These are phyloP conservation scores for Rhynchomys soricoides DNA, from an alignment of 2,113 vertebrate species.

Conservation along the genomic window DNA sequence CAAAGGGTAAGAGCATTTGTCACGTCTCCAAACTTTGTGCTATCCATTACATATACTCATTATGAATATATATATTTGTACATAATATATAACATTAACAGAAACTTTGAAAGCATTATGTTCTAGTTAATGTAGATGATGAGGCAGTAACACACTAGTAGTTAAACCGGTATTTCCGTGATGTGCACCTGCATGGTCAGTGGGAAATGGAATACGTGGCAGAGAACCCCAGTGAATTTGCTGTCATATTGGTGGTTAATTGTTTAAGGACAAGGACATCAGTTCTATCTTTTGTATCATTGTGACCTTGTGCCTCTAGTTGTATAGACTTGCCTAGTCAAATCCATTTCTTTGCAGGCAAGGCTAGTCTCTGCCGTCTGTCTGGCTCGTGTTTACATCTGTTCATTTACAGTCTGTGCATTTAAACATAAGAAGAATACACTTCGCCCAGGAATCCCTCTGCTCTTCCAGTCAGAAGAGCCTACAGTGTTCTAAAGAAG, in stretches of 20 bases:
- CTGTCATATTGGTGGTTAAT: conserved; percentile 46
- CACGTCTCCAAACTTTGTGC: conserved; percentile 88
- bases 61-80: conserved; percentile 90
- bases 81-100: conserved; percentile 89
- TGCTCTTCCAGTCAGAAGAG: conserved; percentile 29
- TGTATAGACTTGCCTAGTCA: not conserved
- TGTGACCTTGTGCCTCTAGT: conserved; percentile 45
- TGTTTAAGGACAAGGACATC: conserved; percentile 25
- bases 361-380: conserved; percentile 35
- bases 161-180: conserved; percentile 81
- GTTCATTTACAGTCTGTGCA: conserved; percentile 2
- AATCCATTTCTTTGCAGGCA: conserved; percentile 52
- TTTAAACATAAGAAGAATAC: conserved; percentile 36
- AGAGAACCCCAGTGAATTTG: conserved; percentile 55
- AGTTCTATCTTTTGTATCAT: conserved; percentile 50
- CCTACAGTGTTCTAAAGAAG: conserved; percentile 2
- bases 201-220: conserved; percentile 68
- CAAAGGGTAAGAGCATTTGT: conserved; percentile 88
- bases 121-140: conserved; percentile 86
- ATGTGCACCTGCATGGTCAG: conserved; percentile 66
- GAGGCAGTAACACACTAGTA: conserved; percentile 85
- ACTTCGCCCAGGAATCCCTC: not conserved
- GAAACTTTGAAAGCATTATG: conserved; percentile 90
- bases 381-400: conserved; percentile 29
- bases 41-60: conserved; percentile 90